These are phyloP conservation scores for Euzophera pinguis DNA, from an alignment of 2,888 invertebrate genomes.

Conservation along the genomic window DNA sequence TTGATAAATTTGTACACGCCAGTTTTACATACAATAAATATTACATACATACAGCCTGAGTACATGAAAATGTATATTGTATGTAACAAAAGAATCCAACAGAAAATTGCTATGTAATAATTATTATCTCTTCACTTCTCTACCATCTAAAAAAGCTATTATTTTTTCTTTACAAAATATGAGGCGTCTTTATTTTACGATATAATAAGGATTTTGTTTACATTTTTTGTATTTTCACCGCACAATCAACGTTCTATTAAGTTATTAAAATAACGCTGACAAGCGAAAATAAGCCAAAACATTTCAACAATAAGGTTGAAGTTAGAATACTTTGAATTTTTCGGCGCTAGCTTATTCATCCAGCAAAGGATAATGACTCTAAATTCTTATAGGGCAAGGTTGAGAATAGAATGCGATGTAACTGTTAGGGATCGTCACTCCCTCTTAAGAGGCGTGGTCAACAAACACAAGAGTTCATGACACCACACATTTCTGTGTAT, in stretches of 20 bases:
- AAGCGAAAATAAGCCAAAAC: not conserved
- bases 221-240: slow-evolving; percentile 1
- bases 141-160: too few species aligned
- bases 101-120: too few species aligned
- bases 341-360: not conserved
- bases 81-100: too few species aligned
- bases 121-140: too few species aligned
- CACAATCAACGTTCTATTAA: not conserved
- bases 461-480: slow-evolving; percentile 14
- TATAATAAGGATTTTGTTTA: not conserved
- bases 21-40: too few species aligned
- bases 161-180: too few species aligned
- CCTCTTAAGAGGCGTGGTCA: slow-evolving; percentile 49
- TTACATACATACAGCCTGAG: too few species aligned
- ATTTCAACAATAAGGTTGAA: not conserved
- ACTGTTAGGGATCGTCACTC: slow-evolving; percentile 27
- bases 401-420: slow-evolving; percentile 12
- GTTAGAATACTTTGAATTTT: not conserved
- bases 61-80: too few species aligned
- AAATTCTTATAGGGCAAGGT: slow-evolving; percentile 2
- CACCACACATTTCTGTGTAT: slow-evolving; percentile 42
- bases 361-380: slow-evolving; percentile 14
- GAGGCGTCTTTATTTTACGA: not conserved
- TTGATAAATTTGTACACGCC: too few species aligned
- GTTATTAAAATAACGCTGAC: not conserved